A percentile compares a stretch with the other conserved stretches of the same genome.
Conservation (phyloP, 2,113 vertebrate genomes). For the Malaclemys terrapin region DNA sequence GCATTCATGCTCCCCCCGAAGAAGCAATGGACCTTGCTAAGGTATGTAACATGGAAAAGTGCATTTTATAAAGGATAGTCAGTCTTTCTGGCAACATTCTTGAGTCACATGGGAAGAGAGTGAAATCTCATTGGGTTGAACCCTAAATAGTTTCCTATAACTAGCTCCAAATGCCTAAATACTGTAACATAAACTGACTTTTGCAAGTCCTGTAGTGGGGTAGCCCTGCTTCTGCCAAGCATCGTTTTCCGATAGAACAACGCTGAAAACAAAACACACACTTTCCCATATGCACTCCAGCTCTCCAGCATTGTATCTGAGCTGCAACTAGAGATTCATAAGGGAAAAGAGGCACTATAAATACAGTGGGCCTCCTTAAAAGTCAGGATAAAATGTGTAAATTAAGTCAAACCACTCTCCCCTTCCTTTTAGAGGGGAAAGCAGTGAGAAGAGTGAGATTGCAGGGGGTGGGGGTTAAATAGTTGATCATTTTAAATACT, state of each 20-base stretch:
- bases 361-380: neutral
- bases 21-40: neutral
- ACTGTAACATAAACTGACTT: neutral
- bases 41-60: neutral
- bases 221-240: neutral
- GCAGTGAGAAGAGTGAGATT: no score
- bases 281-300: neutral
- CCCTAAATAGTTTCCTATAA: no score
- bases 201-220: neutral
- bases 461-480: no score
- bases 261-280: neutral
- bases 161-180: neutral
- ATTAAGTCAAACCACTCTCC: neutral
- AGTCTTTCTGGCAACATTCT: neutral
- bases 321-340: neutral
- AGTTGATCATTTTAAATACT: neutral
- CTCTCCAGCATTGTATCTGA: neutral
- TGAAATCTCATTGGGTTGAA: neutral
- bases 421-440: neutral
- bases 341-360: neutral
- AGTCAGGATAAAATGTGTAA: neutral
- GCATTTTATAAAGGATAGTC: neutral
- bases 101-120: neutral
- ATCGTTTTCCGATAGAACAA: neutral
- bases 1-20: neutral